phyloP scores from a whole-genome alignment of 2,888 invertebrate genomes.

The Selenia dentaria region DNA sequence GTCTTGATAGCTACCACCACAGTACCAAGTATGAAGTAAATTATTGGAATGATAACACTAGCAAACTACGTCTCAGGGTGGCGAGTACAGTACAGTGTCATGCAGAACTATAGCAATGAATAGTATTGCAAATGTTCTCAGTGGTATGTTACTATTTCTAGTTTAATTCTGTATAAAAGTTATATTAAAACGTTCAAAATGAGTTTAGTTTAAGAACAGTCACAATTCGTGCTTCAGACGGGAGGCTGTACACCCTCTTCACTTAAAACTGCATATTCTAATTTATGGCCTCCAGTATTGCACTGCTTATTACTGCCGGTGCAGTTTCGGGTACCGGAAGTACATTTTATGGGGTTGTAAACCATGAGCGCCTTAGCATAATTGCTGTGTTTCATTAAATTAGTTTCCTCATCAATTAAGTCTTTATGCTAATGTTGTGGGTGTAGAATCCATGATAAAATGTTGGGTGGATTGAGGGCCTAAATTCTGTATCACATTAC shows the following conservation, averaged over 20 bases:
- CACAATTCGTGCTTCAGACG: constrained; percentile 36
- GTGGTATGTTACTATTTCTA: too few relatives aligned
- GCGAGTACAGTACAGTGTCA: too few relatives aligned
- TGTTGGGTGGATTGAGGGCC: too few relatives aligned
- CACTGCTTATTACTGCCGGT: constrained; percentile 80
- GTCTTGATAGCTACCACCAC: too few relatives aligned
- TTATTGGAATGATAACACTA: too few relatives aligned
- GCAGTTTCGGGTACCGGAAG: constrained; percentile 76
- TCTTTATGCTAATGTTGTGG: constrained; percentile 65
- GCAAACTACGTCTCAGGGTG: too few relatives aligned
- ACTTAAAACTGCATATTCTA: constrained; percentile 79
- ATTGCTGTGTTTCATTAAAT: constrained; percentile 79
- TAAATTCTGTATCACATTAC: too few relatives aligned
- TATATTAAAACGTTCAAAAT: too few relatives aligned
- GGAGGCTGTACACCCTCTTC: constrained; percentile 55
- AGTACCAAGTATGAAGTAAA: too few relatives aligned
- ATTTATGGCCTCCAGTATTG: constrained; percentile 76
- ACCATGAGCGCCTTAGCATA: constrained; percentile 79
- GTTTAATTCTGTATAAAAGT: too few relatives aligned
- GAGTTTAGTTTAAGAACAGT: constrained; percentile 16
- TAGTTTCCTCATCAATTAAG: constrained; percentile 77
- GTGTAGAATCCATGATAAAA: constrained; percentile 37
- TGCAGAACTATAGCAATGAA: too few relatives aligned
- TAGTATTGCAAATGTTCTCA: too few relatives aligned
- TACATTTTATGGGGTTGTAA: constrained; percentile 79